These are phyloP conservation scores for Gambusia holbrooki DNA, from an alignment of 2,113 vertebrate genomes.

Conservation along the genomic window DNA sequence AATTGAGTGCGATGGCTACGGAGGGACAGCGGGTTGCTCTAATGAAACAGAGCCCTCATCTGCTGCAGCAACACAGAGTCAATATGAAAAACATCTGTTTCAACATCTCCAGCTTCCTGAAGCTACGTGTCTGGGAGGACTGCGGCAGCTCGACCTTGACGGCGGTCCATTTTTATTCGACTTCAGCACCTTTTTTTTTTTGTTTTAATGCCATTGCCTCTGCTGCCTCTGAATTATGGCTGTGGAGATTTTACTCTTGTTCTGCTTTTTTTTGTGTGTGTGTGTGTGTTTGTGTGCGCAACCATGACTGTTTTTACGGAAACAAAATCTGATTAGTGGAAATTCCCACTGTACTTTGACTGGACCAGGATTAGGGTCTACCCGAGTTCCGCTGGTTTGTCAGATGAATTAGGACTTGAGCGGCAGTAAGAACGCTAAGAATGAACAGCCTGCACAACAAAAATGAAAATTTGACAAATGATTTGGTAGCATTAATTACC, in stretches of 20 bases:
- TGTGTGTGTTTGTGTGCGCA: no score
- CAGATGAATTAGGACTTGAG: slow-evolving; percentile 23
- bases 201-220: slow-evolving; percentile 34
- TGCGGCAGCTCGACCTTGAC: slow-evolving; percentile 71
- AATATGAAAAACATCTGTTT: slow-evolving; percentile 81
- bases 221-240: slow-evolving; percentile 51
- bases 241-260: slow-evolving; percentile 56
- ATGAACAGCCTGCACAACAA: neutral
- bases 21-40: slow-evolving; percentile 59
- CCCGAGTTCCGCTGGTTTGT: slow-evolving; percentile 29
- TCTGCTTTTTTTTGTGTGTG: slow-evolving; percentile 40
- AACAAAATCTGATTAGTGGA: slow-evolving; percentile 53
- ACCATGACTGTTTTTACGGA: slow-evolving; percentile 59
- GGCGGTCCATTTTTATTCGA: slow-evolving; percentile 64
- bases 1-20: slow-evolving; percentile 67
- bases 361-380: slow-evolving; percentile 19
- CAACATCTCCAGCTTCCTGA: slow-evolving; percentile 73
- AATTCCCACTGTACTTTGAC: slow-evolving; percentile 47
- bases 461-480: slow-evolving; percentile 11
- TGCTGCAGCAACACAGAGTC: slow-evolving; percentile 61
- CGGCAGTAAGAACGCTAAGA: slow-evolving; percentile 5
- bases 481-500: slow-evolving; percentile 1
- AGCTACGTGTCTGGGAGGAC: slow-evolving; percentile 65
- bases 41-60: slow-evolving; percentile 71
- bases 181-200: slow-evolving; percentile 32